Base-by-base conservation (phyloP, 2,888 invertebrate genomes). In the Stictocephala bisonia region DNA sequence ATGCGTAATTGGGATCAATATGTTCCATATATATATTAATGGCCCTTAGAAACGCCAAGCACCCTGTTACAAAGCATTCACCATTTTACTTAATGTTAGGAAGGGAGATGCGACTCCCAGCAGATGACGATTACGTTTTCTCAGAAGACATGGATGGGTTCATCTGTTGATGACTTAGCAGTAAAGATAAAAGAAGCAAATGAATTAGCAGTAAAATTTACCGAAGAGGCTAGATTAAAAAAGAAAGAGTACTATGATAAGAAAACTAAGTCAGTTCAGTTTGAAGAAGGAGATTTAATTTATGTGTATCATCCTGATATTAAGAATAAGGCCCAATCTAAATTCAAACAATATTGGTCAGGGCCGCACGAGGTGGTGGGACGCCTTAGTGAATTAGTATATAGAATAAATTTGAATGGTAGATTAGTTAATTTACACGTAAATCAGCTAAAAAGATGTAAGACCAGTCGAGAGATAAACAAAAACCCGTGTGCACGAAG, bases 1-100 rank as follows among this genome's bases (percentile, higher is more conserved):
- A 78, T 79, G 75, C 72, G 72, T 6, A 78, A 82, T 70, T 83
- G 82, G 82, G 81, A 82, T 67, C 74, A 79, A 44, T 80, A 78
- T 74, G 44, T 83, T 24, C 74, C 75, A 13, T 78, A 79, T 48
- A n/a, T n/a, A n/a, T n/a, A n/a, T n/a, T n/a, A n/a, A n/a, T n/a
- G n/a, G n/a, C n/a, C n/a, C n/a, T n/a, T n/a, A n/a, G n/a, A n/a
- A 51, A 22, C 24, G 22, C 51, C 13, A 51, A 15, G 22, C 51
- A 51, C 24, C 51, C 18, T 18, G 22, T 51, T 3, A 20, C 51
- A 13, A 51, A 51, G 22, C 3, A 51, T 11, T 18, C 51, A 24
- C 51, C 51, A 20, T 51, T 51, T 22, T 51, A 41, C 26, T 24
- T 48, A 4, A 48, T 48, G 48, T n/a, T n/a, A 6, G 48, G 48